These are phyloP conservation scores for Gallirallus australis DNA, from an alignment of 2,797 vertebrate species.

Conservation along the genomic window DNA sequence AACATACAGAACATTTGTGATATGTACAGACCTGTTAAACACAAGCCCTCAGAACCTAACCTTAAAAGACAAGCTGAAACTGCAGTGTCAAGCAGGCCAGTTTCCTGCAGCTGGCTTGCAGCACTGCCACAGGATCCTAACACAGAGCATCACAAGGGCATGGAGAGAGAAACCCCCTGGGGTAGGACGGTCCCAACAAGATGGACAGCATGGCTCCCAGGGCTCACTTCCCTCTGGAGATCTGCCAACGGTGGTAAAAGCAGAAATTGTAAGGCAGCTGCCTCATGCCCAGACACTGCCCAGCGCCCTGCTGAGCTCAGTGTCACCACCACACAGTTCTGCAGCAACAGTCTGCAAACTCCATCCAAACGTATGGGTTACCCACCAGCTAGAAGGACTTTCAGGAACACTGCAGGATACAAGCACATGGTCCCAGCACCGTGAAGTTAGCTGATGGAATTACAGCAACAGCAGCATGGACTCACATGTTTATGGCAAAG, in stretches of 20 bases:
- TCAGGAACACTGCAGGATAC: not conserved
- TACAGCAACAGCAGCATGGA: not conserved
- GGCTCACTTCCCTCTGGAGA: not conserved
- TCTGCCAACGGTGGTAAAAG: not conserved
- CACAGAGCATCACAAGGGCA: not conserved
- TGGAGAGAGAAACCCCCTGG: not conserved
- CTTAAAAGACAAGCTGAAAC: not conserved
- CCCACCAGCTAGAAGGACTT: not conserved
- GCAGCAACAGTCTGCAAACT: not conserved
- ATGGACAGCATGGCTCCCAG: not conserved
- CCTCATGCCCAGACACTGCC: accelerated
- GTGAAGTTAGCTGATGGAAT: not conserved
- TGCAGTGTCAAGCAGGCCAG: not conserved
- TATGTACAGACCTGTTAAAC: not conserved
- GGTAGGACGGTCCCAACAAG: not conserved
- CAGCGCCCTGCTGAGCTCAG: accelerated
- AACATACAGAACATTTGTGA: not conserved
- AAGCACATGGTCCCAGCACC: not conserved
- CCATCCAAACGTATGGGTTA: not conserved
- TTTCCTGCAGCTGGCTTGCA: not conserved
- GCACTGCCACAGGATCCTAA: accelerated
- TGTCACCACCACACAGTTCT: not conserved
- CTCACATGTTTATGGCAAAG: not conserved
- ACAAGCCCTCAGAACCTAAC: not conserved
- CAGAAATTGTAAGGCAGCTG: not conserved